Evolutionary conservation across 2,113 vertebrate species (phyloP).

Genomic region (Sebastes fasciatus): DNA sequence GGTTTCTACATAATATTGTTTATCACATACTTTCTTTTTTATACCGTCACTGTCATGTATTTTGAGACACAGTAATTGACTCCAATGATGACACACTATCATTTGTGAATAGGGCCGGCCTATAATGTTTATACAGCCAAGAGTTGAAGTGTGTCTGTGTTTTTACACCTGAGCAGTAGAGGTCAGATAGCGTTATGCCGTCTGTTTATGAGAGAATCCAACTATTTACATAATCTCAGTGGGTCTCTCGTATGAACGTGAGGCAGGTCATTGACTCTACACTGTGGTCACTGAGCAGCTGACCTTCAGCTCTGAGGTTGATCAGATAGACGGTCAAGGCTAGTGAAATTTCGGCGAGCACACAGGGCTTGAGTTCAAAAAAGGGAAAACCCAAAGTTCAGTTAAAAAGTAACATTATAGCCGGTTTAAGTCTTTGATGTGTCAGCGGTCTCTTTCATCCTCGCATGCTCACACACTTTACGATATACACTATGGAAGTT

Average conservation of each 20-base stretch:
- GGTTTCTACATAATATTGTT: neutral
- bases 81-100: neutral
- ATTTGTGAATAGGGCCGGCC: neutral
- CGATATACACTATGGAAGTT: neutral
- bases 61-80: neutral
- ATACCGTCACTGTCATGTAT: neutral
- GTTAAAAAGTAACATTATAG: slow-evolving; percentile 20
- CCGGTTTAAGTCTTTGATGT: slow-evolving; percentile 24
- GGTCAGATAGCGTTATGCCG: neutral
- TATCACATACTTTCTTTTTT: neutral
- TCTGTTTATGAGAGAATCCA: neutral
- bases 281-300: neutral
- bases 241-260: neutral
- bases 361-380: slow-evolving; percentile 5
- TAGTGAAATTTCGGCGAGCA: slow-evolving; percentile 18
- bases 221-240: neutral
- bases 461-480: slow-evolving; percentile 1
- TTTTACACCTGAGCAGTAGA: neutral
- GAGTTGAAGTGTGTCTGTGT: neutral
- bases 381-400: slow-evolving; percentile 12
- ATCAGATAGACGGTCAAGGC: slow-evolving; percentile 18
- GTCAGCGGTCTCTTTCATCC: slow-evolving; percentile 17
- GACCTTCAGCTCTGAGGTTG: slow-evolving; percentile 24
- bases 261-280: slow-evolving; percentile 7
- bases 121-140: neutral